Evolutionary conservation across 1,140 invertebrate genomes (phyloP), one percentile per base, ranked within the genome.

Genomic region (Galleria mellonella): DNA sequence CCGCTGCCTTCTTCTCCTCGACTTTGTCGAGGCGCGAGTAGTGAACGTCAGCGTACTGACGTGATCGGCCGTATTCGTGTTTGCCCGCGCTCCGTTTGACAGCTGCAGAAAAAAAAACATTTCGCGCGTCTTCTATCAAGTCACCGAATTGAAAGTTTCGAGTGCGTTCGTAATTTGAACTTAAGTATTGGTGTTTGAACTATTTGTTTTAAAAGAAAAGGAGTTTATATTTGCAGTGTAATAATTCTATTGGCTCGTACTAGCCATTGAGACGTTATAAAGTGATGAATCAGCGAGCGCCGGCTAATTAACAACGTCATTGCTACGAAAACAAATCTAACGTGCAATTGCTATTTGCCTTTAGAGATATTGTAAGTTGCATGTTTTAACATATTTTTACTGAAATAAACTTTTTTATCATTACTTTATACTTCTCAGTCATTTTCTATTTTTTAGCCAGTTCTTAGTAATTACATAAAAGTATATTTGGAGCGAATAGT

Each of bases 1-100:
- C 74, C 77, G 76, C 81, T 82, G 78, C 81, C 81, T 84, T 84
- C 79, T 81, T 77, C 78, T 74, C 76, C 68, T 77, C 81, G 73
- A 79, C 81, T 83, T 81, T 62, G 74, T 57, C 75, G 76, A 71
- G 55, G 62, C 67, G 74, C 72, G 72, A 58, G 62, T 79, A 81
- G 81, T 85, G 73, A 72, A 85, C 81, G 81, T 76, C 78, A 79
- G 73, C 51, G 60, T 51, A 68, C 75, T 79, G 81, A 67, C 78
- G 78, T 68, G 74, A 65, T 53, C 64, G 73, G 74, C 64, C 68
- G 82, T 65, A 56, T 74, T 38, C 51, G 56, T 47, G 68, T 54
- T 60, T 50, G 69, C 49, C 51, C 54, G 67, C 55, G 59, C 54
- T 50, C 42, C 62, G 61, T 72, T 72, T 72, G 66, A 74, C 76